Conservation (phyloP, 2,888 invertebrate species). For the Andrena minutula region DNA sequence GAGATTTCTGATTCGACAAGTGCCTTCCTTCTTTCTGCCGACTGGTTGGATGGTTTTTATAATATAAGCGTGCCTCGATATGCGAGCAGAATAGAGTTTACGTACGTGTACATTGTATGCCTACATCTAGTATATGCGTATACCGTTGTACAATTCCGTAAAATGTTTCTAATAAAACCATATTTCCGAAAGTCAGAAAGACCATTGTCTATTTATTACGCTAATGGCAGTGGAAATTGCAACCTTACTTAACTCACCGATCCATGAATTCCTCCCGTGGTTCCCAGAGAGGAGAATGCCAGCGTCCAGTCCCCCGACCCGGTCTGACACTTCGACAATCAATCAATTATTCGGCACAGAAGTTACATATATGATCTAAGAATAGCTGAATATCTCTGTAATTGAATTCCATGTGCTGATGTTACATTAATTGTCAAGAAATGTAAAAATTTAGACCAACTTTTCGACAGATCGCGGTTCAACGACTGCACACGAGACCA, state of each 20-base stretch:
- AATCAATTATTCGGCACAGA: too few relatives aligned
- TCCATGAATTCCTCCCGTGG: too few relatives aligned
- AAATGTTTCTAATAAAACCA: slow-evolving; percentile 63
- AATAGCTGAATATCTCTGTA: too few relatives aligned
- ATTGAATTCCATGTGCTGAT: too few relatives aligned
- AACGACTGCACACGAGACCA: too few relatives aligned
- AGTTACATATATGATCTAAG: too few relatives aligned
- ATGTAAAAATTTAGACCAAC: neutral
- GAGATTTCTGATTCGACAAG: slow-evolving; percentile 35
- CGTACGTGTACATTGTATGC: slow-evolving; percentile 65
- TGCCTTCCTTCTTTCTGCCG: slow-evolving; percentile 42
- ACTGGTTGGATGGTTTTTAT: slow-evolving; percentile 17
- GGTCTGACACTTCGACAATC: too few relatives aligned
- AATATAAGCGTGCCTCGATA: slow-evolving; percentile 46
- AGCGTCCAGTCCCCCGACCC: too few relatives aligned
- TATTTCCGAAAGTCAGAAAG: slow-evolving; percentile 39
- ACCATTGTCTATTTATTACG: too few relatives aligned
- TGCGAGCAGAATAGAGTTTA: slow-evolving; percentile 61
- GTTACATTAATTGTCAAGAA: slow-evolving; percentile 3
- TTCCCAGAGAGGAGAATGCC: too few relatives aligned
- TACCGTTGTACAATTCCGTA: slow-evolving; percentile 63
- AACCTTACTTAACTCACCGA: too few relatives aligned
- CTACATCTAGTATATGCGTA: slow-evolving; percentile 31
- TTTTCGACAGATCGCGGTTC: neutral
- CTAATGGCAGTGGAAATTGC: too few relatives aligned